Evolutionary conservation across 2,113 vertebrate species (phyloP), one percentile per base, ranked within the genome.

Genomic region (Trinectes maculatus): DNA sequence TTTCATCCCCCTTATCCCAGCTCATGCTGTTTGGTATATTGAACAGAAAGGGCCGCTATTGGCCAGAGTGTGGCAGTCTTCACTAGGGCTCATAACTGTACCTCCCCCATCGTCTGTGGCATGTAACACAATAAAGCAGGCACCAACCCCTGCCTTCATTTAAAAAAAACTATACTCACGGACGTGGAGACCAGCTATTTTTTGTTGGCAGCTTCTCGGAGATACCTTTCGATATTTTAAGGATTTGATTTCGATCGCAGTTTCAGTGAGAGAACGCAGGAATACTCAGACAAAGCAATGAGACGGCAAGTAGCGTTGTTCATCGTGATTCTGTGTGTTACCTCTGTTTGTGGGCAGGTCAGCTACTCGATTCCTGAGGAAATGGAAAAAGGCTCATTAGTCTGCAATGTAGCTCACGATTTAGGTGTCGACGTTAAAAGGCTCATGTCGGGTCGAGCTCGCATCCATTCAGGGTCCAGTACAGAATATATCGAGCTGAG

Each of bases 371-470:
- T 82, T 77, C 75, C 83, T 0, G 83, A 85, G 52, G 83, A 94
- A 72, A 56, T 93, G 80, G 80, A 88, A 13, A 91, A 74, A 79
- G 92, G 91, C 1, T 91, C 90, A 8, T 82, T 93, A 4, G 80
- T 93, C 8, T 90, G 92, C 40, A 83, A 86, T 63, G 69, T 93
- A 31, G 82, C 82, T 44, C 89, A 74, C 53, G 91, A 94, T 83
- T 75, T 95, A 26, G 91, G 87, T 29, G 61, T 93, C 19, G 69
- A 92, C 24, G 1, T 83, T 6, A 89, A 72, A 49, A 81, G 91
- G 8, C 71, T 94, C 4, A 80, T 63, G 16, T 63, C 78, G 7
- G 89, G 81, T 0, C 61, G 66, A 76, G 77, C 90, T 28, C 87
- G 87, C 19, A 88, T 95, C 55, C 56, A 91, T 56, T 87, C 89